Evolutionary conservation across 2,113 vertebrate genomes (phyloP).

Genomic region (Paraplagusia blochii): DNA sequence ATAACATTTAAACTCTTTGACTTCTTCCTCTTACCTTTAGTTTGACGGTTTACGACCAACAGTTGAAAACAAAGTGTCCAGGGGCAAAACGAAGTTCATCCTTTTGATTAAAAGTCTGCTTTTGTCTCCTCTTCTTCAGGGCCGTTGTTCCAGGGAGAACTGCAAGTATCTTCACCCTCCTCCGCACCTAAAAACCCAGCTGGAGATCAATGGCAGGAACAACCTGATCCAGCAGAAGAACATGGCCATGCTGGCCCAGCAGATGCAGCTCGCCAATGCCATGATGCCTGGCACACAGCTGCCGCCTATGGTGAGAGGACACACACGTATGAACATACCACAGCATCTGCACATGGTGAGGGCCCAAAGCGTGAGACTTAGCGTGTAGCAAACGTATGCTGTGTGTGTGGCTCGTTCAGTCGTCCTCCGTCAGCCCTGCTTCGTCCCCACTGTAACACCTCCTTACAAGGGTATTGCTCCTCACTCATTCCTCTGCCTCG

Average conservation of each 20-base stretch:
- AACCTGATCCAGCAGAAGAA: slow-evolving; percentile 99
- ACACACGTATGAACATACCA: slow-evolving; percentile 52
- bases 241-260: slow-evolving; percentile 98
- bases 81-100: too few species aligned
- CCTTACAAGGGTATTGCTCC: neutral
- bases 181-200: slow-evolving; percentile 95
- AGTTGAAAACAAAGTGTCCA: too few species aligned
- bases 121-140: slow-evolving; percentile 70
- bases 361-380: slow-evolving; percentile 13
- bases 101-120: neutral
- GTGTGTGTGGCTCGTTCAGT: slow-evolving; percentile 6
- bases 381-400: slow-evolving; percentile 18
- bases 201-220: slow-evolving; percentile 98
- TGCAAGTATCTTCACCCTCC: slow-evolving; percentile 99
- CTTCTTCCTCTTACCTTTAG: too few species aligned
- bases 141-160: slow-evolving; percentile 96
- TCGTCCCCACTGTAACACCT: neutral
- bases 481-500: slow-evolving; percentile 7
- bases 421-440: slow-evolving; percentile 5
- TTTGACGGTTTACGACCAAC: too few species aligned
- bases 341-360: slow-evolving; percentile 60
- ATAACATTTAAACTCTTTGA: too few species aligned
- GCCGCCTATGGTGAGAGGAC: slow-evolving; percentile 85
- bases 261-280: slow-evolving; percentile 97
- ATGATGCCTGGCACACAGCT: slow-evolving; percentile 95